A percentile compares a stretch with the other conserved stretches of the same genome.
Conservation (phyloP, 2,113 vertebrate genomes). For the Tamias sibiricus region DNA sequence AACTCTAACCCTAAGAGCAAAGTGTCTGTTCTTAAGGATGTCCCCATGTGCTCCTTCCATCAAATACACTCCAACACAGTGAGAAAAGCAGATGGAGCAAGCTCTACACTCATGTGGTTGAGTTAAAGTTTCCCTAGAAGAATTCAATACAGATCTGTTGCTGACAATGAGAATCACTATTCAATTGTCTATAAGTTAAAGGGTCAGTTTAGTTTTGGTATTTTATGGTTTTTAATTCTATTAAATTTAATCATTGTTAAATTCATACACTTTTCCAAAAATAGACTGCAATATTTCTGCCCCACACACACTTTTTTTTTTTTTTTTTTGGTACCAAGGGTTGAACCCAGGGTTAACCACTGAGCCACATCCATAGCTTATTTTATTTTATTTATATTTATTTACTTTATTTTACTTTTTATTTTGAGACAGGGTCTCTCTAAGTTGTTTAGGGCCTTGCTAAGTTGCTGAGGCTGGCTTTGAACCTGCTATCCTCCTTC, state of each 20-base stretch:
- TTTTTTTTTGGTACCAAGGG: not conserved
- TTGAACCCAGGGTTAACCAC: not conserved
- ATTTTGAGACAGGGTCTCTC: not conserved
- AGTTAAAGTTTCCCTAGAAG: not conserved
- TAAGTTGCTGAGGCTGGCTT: not conserved
- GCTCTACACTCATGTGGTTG: fast-evolving
- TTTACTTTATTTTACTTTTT: no score
- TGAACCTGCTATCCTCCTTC: not conserved
- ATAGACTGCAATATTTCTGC: not conserved
- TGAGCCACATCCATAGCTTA: not conserved
- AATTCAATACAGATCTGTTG: not conserved
- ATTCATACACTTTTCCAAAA: not conserved
- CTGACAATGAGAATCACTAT: no score
- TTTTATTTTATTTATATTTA: not conserved
- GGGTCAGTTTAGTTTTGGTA: not conserved
- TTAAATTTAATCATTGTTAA: not conserved
- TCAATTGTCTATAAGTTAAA: not conserved
- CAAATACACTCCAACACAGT: not conserved
- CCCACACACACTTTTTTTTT: not conserved
- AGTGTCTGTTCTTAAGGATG: not conserved
- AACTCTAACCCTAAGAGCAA: not conserved
- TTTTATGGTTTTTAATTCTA: not conserved
- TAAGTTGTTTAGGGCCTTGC: not conserved
- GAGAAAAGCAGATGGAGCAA: not conserved
- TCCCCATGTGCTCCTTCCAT: not conserved